Conservation (phyloP, 1,140 invertebrate species). For the Chironomus tepperi region DNA sequence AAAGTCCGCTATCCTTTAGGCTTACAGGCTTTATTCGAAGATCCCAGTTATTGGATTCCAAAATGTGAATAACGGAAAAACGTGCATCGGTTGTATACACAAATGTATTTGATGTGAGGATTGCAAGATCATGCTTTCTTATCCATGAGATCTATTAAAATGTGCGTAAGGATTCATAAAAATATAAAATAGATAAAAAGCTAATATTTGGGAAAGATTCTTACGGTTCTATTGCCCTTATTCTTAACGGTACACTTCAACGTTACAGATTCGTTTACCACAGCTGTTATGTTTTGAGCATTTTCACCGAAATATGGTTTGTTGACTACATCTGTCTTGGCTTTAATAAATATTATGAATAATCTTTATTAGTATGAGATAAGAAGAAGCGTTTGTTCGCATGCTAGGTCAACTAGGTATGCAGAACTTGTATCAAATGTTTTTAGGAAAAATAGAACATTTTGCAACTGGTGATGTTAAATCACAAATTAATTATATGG, state of each 20-base stretch:
- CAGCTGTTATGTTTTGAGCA: not conserved
- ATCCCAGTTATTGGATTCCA: constrained; percentile 52
- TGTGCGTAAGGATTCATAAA: constrained; percentile 1
- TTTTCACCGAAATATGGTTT: not conserved
- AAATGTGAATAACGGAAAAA: constrained; percentile 48
- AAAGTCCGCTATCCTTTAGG: constrained; percentile 55
- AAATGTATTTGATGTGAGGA: constrained; percentile 56
- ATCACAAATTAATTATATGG: no score
- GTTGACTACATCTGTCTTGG: not conserved
- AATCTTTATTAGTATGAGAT: no score
- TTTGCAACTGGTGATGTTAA: no score
- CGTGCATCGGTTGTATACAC: constrained; percentile 63
- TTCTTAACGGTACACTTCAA: not conserved
- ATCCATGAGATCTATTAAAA: constrained; percentile 67
- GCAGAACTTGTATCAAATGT: no score
- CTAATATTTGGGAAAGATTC: not conserved
- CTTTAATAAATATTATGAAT: not conserved
- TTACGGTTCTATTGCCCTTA: constrained; percentile 15
- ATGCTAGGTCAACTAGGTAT: no score
- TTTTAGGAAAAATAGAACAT: no score
- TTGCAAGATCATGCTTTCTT: constrained; percentile 60
- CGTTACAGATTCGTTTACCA: constrained; percentile 6
- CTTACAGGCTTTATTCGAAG: constrained; percentile 56
- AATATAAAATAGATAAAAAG: no score
- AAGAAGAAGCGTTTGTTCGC: no score